Evolutionary conservation across 2,888 invertebrate species (phyloP).

Genomic region (Argynnis bischoffii): DNA sequence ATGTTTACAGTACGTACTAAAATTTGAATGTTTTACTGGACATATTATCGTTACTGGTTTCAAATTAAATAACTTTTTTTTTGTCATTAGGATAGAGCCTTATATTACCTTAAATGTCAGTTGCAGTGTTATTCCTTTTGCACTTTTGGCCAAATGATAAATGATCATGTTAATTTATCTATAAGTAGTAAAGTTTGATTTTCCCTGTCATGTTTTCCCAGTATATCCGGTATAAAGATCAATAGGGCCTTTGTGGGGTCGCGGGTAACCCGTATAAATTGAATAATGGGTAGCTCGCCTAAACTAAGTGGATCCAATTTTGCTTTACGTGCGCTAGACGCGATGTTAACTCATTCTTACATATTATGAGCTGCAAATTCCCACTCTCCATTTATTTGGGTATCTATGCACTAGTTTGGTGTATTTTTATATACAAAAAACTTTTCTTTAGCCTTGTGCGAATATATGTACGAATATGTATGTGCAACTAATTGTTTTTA

Average conservation of each 20-base stretch:
- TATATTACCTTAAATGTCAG: neutral
- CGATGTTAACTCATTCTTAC: constrained; percentile 39
- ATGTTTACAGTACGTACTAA: too few relatives aligned
- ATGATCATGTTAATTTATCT: constrained; percentile 3
- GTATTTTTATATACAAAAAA: neutral
- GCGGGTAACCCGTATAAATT: constrained; percentile 63
- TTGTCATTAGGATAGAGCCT: too few relatives aligned
- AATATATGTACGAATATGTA: neutral
- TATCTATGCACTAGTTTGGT: constrained; percentile 1
- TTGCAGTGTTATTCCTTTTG: constrained; percentile 4
- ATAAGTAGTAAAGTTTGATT: constrained; percentile 25
- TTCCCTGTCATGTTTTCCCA: constrained; percentile 30
- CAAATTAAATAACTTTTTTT: neutral
- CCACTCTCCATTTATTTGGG: constrained; percentile 15
- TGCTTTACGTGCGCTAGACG: constrained; percentile 58
- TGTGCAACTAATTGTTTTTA: neutral
- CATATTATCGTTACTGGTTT: neutral
- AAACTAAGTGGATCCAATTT: constrained; percentile 73
- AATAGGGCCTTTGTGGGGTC: constrained; percentile 55
- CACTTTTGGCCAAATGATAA: constrained; percentile 5
- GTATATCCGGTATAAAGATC: constrained; percentile 46
- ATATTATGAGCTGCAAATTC: constrained; percentile 35
- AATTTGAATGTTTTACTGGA: too few relatives aligned
- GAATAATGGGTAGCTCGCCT: constrained; percentile 71
- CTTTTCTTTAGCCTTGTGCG: constrained; percentile 4